Evolutionary conservation across 35 echinoderm and acorn worm genomes (phyloP).

Genomic region (Apostichopus californicus): DNA sequence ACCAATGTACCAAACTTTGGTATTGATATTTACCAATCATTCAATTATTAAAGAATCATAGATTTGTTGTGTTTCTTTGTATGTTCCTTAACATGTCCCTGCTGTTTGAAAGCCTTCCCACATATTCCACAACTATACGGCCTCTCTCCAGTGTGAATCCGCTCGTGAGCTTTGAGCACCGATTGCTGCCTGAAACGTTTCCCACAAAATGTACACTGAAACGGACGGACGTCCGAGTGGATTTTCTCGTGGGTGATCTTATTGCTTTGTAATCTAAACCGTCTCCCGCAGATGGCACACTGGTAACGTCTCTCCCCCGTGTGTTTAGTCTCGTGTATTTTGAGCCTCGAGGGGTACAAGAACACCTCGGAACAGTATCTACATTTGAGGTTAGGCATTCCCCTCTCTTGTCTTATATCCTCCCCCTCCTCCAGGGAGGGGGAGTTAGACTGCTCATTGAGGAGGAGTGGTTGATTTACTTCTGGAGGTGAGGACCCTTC

Average conservation of each 20-base stretch:
- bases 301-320: conserved; percentile 37
- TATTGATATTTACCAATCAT: no score
- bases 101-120: conserved; percentile 65
- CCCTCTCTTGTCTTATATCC: neutral
- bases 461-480: neutral
- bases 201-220: conserved; percentile 56
- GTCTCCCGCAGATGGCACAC: conserved; percentile 1
- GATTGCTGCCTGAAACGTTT: conserved; percentile 52
- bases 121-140: conserved; percentile 50
- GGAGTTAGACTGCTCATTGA: neutral
- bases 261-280: conserved; percentile 12
- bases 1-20: no score
- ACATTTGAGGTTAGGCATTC: conserved; percentile 8
- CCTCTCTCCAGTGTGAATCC: conserved; percentile 68
- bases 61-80: conserved; percentile 15
- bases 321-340: conserved; percentile 44
- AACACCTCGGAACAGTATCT: conserved; percentile 45
- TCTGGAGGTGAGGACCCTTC: neutral
- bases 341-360: neutral
- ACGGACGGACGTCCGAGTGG: conserved; percentile 62
- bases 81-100: conserved; percentile 56
- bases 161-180: conserved; percentile 56
- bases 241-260: conserved; percentile 41
- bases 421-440: neutral
- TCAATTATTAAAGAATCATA: no score